Base-by-base conservation (phyloP, 2,888 invertebrate species). In the Ptilodon capucinus region DNA sequence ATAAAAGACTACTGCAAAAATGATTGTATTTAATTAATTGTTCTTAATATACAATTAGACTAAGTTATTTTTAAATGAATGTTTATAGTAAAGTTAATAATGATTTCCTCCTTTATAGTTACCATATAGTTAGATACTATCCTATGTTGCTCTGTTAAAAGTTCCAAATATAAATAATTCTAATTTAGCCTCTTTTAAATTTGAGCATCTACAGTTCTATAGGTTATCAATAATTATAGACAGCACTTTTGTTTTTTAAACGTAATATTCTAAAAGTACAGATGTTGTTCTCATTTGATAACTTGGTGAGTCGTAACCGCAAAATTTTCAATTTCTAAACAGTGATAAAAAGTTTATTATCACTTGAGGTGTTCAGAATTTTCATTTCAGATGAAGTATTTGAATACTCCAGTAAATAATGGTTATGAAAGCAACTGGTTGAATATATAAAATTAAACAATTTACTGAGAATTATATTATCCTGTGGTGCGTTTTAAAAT, bases 1-100 rank as follows among this genome's bases (percentile, higher is more conserved):
- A 42, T 42, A 42, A 42, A n/a, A 34, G 42, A 23, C 34, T 34
- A 21, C 34, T 42, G 42, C 42, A 42, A 42, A 35, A 34, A 42
- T 11, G 34, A 42, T 42, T 42, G 19, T 8, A 34, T 42, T 19
- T 23, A 42, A 42, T 38, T 38, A 13, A 38, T 36, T 19, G 9
- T 38, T 19, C 17, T 13, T 7, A 16, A 38, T 19, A 32, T 32
- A 32, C 32, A 8, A 11, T 13, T 14, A 14, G 14, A 32, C 13
- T 32, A 28, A 28, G 28, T 28, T 2, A 28, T n/a, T 23, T 2
- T 11, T 30, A 6, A 14, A 2, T 4, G 6, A 32, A 32, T 2
- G 5, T 32, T 2, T 13, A 32, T 7, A 32, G 32, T 32, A 4
- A 30, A 30, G n/a, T 11, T n/a, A n/a, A n/a, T 30, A n/a, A n/a